A percentile compares a stretch with the other conserved stretches of the same genome.
Conservation (phyloP, 2,113 vertebrate genomes). For the Poeciliopsis occidentalis region DNA sequence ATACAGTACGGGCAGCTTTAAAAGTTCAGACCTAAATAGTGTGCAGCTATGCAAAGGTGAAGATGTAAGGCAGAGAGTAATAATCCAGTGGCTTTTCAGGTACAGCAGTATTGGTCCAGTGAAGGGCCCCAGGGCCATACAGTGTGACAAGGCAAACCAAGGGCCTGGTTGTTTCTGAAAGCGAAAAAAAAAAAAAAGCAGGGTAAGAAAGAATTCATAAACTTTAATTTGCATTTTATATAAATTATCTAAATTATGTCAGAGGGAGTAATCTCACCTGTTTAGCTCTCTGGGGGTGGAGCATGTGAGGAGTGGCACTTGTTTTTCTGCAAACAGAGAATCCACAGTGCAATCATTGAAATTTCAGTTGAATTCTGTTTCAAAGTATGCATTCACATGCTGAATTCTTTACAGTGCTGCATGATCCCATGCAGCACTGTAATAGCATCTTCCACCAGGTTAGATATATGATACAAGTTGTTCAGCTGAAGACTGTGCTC, state of each 20-base stretch:
- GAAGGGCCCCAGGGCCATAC: constrained; percentile 50
- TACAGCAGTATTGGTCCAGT: constrained; percentile 81
- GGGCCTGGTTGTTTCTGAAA: constrained; percentile 52
- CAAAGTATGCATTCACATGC: neutral
- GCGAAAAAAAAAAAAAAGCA: neutral
- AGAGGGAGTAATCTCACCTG: constrained; percentile 49
- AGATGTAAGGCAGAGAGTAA: constrained; percentile 43
- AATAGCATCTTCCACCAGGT: neutral
- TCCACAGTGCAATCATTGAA: neutral
- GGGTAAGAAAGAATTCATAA: neutral
- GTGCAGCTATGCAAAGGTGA: constrained; percentile 24
- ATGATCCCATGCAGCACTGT: neutral
- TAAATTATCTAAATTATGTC: neutral
- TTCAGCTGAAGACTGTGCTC: no score
- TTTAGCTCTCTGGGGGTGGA: constrained; percentile 64
- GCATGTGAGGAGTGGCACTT: constrained; percentile 76
- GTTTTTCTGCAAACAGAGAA: constrained; percentile 69
- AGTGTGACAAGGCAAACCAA: constrained; percentile 36
- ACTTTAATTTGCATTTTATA: neutral
- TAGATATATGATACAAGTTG: neutral
- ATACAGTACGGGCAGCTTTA: neutral
- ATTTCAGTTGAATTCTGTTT: neutral
- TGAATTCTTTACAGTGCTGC: neutral
- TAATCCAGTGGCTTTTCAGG: constrained; percentile 44
- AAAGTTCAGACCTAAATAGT: constrained; percentile 14